Conservation (phyloP, 2,797 vertebrate genomes). For the Lindbergichthys nudifrons region DNA sequence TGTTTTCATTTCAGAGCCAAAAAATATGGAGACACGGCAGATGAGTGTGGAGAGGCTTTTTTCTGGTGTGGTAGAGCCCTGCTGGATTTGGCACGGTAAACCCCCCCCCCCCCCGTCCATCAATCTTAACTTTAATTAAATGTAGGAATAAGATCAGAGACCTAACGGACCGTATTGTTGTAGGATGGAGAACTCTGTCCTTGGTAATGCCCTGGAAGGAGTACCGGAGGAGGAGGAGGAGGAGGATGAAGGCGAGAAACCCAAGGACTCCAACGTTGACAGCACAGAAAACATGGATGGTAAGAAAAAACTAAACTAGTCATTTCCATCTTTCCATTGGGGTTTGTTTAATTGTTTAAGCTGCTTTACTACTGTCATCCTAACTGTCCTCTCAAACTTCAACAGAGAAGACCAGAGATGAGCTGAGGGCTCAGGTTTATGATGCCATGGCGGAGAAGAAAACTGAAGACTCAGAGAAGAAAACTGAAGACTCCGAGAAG, state of each 20-base stretch:
- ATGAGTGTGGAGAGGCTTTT: constrained; percentile 96
- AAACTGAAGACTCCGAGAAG: too few species aligned
- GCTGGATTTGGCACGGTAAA: constrained; percentile 92
- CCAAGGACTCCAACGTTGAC: constrained; percentile 88
- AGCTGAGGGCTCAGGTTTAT: constrained; percentile 96
- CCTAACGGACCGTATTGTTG: not conserved
- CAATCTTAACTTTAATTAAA: not conserved
- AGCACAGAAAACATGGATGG: constrained; percentile 90
- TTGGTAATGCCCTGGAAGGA: constrained; percentile 95
- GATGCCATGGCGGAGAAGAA: constrained; percentile 88
- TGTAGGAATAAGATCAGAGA: too few species aligned
- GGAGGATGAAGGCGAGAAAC: constrained; percentile 86
- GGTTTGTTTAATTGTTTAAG: not conserved
- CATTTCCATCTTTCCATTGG: accelerated
- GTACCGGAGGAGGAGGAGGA: constrained; percentile 90
- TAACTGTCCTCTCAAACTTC: not conserved
- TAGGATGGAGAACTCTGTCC: constrained; percentile 97
- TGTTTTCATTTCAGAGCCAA: constrained; percentile 83
- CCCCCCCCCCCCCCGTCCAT: too few species aligned
- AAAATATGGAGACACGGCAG: constrained; percentile 94
- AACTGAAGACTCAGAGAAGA: too few species aligned
- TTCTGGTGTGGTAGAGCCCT: constrained; percentile 96
- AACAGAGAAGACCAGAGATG: constrained; percentile 94
- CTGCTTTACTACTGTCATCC: too few species aligned
- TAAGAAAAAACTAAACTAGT: constrained; percentile 66